Base-by-base conservation (phyloP, 1,140 invertebrate genomes). In the Drosophila sturtevanti region DNA sequence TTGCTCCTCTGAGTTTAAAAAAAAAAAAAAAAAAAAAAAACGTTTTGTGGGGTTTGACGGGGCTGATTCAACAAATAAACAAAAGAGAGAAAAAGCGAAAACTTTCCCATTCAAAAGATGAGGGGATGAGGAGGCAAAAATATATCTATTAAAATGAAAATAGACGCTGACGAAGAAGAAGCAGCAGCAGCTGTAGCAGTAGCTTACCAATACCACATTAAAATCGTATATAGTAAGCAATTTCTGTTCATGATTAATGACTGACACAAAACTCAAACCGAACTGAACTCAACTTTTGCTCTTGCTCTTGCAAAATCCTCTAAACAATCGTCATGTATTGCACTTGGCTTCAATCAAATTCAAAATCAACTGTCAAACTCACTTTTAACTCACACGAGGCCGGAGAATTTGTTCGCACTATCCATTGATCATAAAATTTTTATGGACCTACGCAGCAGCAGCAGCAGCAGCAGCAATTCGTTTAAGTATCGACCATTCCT, bases 351-450 rank as follows among this genome's bases (percentile, higher is more conserved):
- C 79, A 72, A 86, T 86, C 81, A 85, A 64, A 65, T 67, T 73
- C 74, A 66, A 77, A 77, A 77, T 67, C 81, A 81, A 89, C 82
- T 86, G 82, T 86, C 82, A 86, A 86, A 89, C 77, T 67, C 79
- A 67, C 63, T 64, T 34, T 62, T 69, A 71, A 87, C 71, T 84
- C 67, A 68, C 63, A 51, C 18, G 18, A 34, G 27, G 61, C 12
- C 16, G 35, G 48, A 34, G 37, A 72, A 72, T 87, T 86, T 72
- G 69, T 89, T 86, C 67, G 74, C 81, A 81, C 87, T 90, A 90
- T 90, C 79, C 82, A 90, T 90, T 65, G 72, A 68, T 90, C 87
- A 90, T 90, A 90, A 90, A 90, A 90, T 72, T 86, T 90, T 90
- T 90, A 90, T 87, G 67, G 80, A 69, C 77, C 68, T 73, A 77